Evolutionary conservation across 2,888 invertebrate species (phyloP).

Genomic region (Polydrusus cervinus): DNA sequence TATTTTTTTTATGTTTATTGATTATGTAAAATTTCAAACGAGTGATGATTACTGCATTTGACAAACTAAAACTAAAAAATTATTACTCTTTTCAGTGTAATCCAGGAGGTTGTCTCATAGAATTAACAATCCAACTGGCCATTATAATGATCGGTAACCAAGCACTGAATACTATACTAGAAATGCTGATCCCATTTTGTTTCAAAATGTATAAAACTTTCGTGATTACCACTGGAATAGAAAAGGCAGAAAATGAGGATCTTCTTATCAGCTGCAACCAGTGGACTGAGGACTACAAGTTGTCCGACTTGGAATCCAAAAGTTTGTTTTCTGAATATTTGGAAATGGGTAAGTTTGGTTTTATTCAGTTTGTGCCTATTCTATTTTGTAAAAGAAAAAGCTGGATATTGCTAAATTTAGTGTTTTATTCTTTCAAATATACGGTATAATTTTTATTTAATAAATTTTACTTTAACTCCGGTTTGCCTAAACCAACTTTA

Average conservation of each 20-base stretch:
- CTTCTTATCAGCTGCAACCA: slow-evolving; percentile 74
- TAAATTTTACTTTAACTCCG: too few species aligned
- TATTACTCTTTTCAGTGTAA: slow-evolving; percentile 76
- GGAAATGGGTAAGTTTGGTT: slow-evolving; percentile 82
- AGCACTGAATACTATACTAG: slow-evolving; percentile 83
- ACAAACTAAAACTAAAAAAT: too few species aligned
- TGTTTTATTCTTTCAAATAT: too few species aligned
- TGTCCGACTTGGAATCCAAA: slow-evolving; percentile 77
- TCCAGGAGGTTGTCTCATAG: slow-evolving; percentile 89
- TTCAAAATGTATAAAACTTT: slow-evolving; percentile 74
- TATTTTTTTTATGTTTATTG: too few species aligned
- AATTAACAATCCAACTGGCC: slow-evolving; percentile 87
- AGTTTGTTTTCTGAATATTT: slow-evolving; percentile 88
- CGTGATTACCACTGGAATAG: slow-evolving; percentile 72
- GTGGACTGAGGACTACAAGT: slow-evolving; percentile 84
- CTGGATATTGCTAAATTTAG: too few species aligned
- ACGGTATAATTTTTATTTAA: too few species aligned
- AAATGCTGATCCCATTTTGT: slow-evolving; percentile 82
- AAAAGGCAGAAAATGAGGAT: slow-evolving; percentile 66
- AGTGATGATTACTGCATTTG: too few species aligned
- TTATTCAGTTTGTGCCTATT: not conserved
- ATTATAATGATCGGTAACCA: slow-evolving; percentile 93
- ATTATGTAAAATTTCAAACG: too few species aligned
- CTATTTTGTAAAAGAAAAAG: too few species aligned
- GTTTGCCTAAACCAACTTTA: too few species aligned